Percentiles rank a stretch among this genome's conserved stretches.
Evolutionary conservation across 2,113 vertebrate species (phyloP).

Genomic region (Anser brachyrhynchus): DNA sequence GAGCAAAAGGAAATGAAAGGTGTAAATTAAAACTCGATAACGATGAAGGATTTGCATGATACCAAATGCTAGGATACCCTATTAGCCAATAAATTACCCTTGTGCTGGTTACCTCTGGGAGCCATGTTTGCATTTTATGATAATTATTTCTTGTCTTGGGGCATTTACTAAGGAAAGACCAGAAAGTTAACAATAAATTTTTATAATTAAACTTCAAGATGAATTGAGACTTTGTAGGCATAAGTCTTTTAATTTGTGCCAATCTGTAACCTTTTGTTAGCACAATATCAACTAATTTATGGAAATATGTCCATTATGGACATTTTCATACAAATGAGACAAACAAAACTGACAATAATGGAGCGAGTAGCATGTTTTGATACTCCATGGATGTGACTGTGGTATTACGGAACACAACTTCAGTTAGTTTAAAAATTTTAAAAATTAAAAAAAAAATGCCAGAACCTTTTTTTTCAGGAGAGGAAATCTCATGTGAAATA

Average conservation of each 20-base stretch:
- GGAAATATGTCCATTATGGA: slow-evolving; percentile 30
- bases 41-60: slow-evolving; percentile 52
- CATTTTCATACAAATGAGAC: background rate
- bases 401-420: slow-evolving; percentile 1
- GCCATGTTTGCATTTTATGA: slow-evolving; percentile 47
- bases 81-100: slow-evolving; percentile 70
- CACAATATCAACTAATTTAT: background rate
- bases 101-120: slow-evolving; percentile 42
- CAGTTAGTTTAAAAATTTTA: background rate
- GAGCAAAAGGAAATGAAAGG: slow-evolving; percentile 56
- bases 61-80: slow-evolving; percentile 43
- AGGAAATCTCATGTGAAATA: background rate
- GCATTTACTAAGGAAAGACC: slow-evolving; percentile 43
- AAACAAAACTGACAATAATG: background rate
- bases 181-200: slow-evolving; percentile 55
- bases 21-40: slow-evolving; percentile 68
- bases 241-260: slow-evolving; percentile 36
- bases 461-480: background rate
- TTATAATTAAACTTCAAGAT: slow-evolving; percentile 70
- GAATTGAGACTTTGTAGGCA: slow-evolving; percentile 40
- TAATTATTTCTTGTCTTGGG: slow-evolving; percentile 66
- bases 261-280: slow-evolving; percentile 20
- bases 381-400: background rate
- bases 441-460: background rate
- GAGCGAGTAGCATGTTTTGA: background rate